These are phyloP conservation scores for Adineta ricciae DNA, from an alignment of 2,888 invertebrate genomes.

Conservation along the genomic window DNA sequence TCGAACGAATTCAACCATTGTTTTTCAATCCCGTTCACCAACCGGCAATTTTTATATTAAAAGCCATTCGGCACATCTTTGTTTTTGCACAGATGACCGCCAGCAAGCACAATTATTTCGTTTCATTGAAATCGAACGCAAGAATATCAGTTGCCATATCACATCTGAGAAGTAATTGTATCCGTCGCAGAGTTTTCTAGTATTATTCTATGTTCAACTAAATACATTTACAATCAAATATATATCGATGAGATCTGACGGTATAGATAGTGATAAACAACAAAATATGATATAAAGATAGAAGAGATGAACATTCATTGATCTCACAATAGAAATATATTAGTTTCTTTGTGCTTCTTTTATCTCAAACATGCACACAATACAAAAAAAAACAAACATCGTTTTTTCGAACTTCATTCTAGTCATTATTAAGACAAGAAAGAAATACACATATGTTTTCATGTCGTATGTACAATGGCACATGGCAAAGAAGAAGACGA, in stretches of 20 bases:
- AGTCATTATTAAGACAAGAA: neutral
- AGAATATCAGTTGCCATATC: neutral
- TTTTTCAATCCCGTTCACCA: neutral
- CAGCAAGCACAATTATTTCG: neutral
- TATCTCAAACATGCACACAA: neutral
- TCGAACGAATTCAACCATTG: neutral
- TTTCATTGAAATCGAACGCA: neutral
- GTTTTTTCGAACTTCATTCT: neutral
- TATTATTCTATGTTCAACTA: neutral
- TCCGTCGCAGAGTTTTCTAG: neutral
- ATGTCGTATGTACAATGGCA: conserved; percentile 17
- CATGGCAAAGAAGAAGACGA: neutral
- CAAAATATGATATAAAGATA: neutral
- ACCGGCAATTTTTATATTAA: neutral
- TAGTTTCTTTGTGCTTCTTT: neutral
- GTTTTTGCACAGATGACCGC: neutral
- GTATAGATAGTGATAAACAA: neutral
- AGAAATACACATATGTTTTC: neutral
- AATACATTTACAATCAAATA: neutral
- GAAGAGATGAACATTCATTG: neutral
- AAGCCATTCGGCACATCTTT: neutral
- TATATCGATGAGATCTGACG: neutral
- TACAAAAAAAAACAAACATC: neutral
- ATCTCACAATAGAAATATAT: neutral
- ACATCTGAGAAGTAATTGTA: neutral